phyloP scores from a whole-genome alignment of 2,113 vertebrate genomes.

The Arvicanthis niloticus region DNA sequence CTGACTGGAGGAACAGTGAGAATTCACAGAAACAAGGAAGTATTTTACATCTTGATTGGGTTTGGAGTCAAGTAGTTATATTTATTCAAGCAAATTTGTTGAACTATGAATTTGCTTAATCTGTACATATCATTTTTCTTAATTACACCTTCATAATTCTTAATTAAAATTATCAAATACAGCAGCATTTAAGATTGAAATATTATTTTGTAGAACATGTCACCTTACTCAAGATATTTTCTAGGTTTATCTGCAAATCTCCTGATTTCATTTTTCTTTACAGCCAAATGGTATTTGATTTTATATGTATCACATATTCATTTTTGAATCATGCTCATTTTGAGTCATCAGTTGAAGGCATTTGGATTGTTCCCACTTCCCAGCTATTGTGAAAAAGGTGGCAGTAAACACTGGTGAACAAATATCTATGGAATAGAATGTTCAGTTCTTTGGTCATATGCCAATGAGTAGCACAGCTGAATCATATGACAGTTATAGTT shows the following conservation, averaged over 20 bases:
- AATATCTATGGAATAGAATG: too few relatives aligned
- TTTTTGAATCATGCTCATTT: not conserved
- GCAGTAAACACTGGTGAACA: not conserved
- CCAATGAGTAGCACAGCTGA: too few relatives aligned
- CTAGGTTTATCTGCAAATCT: not conserved
- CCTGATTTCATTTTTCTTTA: not conserved
- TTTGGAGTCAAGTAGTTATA: not conserved
- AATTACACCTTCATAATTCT: too few relatives aligned
- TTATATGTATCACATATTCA: not conserved
- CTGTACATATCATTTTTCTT: not conserved
- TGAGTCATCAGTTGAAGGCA: too few relatives aligned
- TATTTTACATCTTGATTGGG: not conserved
- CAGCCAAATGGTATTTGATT: not conserved
- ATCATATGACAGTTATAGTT: not conserved
- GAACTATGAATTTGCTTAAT: not conserved
- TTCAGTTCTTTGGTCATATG: too few relatives aligned
- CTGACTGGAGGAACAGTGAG: too few relatives aligned
- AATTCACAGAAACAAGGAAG: not conserved
- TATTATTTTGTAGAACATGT: not conserved
- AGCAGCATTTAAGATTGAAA: not conserved
- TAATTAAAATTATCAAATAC: not conserved
- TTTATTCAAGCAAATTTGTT: not conserved
- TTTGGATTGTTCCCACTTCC: not conserved
- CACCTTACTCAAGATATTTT: not conserved
- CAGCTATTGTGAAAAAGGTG: fast-evolving